Conservation (phyloP, 1,140 invertebrate species). For the Colletes gigas region DNA sequence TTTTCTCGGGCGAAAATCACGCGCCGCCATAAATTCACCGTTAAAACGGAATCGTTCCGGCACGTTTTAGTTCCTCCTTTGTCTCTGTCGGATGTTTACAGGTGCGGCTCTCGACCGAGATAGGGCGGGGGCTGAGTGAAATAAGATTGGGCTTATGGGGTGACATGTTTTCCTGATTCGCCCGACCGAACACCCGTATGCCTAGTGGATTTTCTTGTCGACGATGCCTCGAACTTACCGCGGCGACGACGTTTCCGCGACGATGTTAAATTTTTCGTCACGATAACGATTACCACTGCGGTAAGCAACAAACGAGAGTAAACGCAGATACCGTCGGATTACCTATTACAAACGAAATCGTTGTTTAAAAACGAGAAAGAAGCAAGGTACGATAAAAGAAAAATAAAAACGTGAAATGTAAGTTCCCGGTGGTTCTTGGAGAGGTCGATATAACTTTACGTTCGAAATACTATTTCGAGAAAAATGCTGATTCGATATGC, state of each 20-base stretch:
- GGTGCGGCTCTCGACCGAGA: slow-evolving; percentile 40
- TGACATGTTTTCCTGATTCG: slow-evolving; percentile 55
- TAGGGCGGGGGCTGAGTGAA: slow-evolving; percentile 42
- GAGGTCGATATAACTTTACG: neutral
- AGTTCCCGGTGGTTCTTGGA: neutral
- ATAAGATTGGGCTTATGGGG: slow-evolving; percentile 58
- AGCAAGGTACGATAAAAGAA: neutral
- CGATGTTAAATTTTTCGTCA: neutral
- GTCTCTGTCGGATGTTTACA: slow-evolving; percentile 61
- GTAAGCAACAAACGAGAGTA: too few relatives aligned
- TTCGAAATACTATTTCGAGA: too few relatives aligned
- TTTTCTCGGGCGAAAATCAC: slow-evolving; percentile 60
- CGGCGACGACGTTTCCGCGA: neutral
- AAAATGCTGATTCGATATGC: neutral
- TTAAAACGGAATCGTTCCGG: slow-evolving; percentile 64
- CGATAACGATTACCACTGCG: neutral
- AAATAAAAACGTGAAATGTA: neutral
- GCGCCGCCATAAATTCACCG: slow-evolving; percentile 61
- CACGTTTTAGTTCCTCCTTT: slow-evolving; percentile 63
- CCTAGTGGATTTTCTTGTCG: slow-evolving; percentile 35
- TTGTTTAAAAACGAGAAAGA: neutral
- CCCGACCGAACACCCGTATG: neutral
- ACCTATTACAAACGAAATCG: too few relatives aligned
- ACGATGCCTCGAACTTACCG: slow-evolving; percentile 1
- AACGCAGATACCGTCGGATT: too few relatives aligned